These are phyloP conservation scores for Drosophila repletoides DNA, from an alignment of 1,140 invertebrate species.

Conservation along the genomic window DNA sequence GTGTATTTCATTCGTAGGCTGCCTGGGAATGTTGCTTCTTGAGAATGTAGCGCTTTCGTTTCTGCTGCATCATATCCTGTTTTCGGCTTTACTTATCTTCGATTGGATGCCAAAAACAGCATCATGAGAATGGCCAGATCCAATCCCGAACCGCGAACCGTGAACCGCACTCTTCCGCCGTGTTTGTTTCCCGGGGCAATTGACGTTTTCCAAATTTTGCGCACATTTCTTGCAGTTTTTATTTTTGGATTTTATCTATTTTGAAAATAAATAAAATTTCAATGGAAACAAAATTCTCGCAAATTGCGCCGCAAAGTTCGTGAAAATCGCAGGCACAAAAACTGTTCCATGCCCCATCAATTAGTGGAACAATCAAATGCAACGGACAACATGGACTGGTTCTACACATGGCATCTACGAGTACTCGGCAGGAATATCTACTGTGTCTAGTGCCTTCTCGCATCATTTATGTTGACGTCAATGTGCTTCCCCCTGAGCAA, in stretches of 20 bases:
- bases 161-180: not conserved
- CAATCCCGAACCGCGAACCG: not conserved
- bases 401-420: too few relatives aligned
- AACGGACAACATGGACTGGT: conserved; percentile 11
- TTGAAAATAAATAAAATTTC: conserved; percentile 49
- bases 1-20: too few relatives aligned
- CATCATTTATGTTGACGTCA: conserved; percentile 65
- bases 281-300: conserved; percentile 42
- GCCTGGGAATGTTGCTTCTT: too few relatives aligned
- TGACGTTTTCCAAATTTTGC: conserved; percentile 48
- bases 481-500: conserved; percentile 24
- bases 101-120: conserved; percentile 26
- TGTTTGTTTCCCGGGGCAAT: not conserved
- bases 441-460: conserved; percentile 23
- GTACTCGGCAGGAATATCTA: too few relatives aligned
- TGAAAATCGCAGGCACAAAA: conserved; percentile 30
- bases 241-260: conserved; percentile 54
- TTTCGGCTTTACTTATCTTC: conserved; percentile 13
- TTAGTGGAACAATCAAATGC: conserved; percentile 48
- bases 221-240: conserved; percentile 34
- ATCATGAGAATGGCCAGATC: not conserved
- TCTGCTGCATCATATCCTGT: not conserved
- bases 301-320: conserved; percentile 54
- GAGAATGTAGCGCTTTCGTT: too few relatives aligned
- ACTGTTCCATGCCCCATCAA: conserved; percentile 17